These are phyloP conservation scores for Aphelinus atriplicis DNA, from an alignment of 1,140 invertebrate genomes.

Conservation along the genomic window DNA sequence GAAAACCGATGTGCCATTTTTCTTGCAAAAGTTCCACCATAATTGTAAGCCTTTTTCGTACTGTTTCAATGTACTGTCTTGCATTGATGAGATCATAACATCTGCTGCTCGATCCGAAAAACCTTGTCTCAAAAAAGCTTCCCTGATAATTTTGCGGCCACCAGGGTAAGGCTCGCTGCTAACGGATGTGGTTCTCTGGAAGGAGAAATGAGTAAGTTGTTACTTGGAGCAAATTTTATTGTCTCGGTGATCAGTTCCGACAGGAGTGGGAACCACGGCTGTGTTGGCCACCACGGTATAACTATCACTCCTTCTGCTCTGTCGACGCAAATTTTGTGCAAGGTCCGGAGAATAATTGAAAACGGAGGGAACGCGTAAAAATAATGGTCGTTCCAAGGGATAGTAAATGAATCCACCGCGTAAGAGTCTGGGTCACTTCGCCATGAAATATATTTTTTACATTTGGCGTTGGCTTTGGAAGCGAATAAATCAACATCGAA, in stretches of 20 bases:
- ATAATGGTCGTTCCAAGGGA: too few relatives aligned
- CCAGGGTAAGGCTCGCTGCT: constrained; percentile 44
- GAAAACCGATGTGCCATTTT: neutral
- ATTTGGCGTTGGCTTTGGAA: too few relatives aligned
- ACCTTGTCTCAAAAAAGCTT: constrained; percentile 18
- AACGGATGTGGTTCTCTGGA: constrained; percentile 44
- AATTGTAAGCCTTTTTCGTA: constrained; percentile 35
- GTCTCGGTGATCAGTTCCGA: constrained; percentile 4
- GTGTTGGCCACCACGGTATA: too few relatives aligned
- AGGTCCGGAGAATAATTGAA: constrained; percentile 11
- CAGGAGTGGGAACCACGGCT: constrained; percentile 33
- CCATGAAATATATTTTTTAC: too few relatives aligned
- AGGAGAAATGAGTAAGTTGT: too few relatives aligned
- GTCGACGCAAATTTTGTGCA: too few relatives aligned
- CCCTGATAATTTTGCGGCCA: constrained; percentile 28
- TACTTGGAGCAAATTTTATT: constrained; percentile 42
- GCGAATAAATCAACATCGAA: too few relatives aligned
- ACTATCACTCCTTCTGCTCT: too few relatives aligned
- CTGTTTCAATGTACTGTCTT: constrained; percentile 32
- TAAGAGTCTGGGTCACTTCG: neutral
- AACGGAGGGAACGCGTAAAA: constrained; percentile 28
- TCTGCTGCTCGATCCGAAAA: constrained; percentile 6
- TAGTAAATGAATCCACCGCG: neutral
- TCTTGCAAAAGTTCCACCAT: neutral
- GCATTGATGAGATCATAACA: constrained; percentile 14